These are phyloP conservation scores for Heliconius ismenius DNA, from an alignment of 2,888 invertebrate species.

Conservation along the genomic window DNA sequence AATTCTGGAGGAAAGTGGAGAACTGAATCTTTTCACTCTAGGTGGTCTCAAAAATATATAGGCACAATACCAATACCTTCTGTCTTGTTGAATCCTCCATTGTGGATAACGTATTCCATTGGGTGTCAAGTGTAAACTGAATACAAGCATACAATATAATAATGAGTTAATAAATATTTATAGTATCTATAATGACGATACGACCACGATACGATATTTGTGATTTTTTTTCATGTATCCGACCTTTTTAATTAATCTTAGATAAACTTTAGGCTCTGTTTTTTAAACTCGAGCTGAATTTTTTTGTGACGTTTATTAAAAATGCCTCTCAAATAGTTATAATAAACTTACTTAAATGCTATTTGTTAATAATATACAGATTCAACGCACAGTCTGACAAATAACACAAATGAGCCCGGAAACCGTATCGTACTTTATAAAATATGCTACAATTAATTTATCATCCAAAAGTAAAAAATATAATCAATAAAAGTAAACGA, in stretches of 20 bases:
- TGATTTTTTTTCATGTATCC: too few species aligned
- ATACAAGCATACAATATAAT: slow-evolving; percentile 9
- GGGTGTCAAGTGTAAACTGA: slow-evolving; percentile 5
- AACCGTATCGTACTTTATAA: slow-evolving; percentile 2
- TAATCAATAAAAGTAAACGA: background rate
- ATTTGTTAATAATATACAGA: background rate
- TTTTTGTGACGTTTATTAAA: too few species aligned
- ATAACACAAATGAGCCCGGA: background rate
- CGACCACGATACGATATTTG: slow-evolving; percentile 1
- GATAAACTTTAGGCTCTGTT: too few species aligned
- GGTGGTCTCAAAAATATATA: background rate
- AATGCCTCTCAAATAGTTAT: too few species aligned
- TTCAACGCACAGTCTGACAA: background rate
- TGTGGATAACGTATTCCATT: slow-evolving; percentile 3
- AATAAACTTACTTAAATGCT: too few species aligned
- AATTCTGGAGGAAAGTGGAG: too few species aligned
- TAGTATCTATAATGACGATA: background rate
- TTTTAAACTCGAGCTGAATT: too few species aligned
- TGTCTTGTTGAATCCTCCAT: slow-evolving; percentile 17
- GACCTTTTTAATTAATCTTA: too few species aligned
- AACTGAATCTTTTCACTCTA: too few species aligned
- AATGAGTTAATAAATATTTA: background rate
- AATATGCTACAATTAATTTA: background rate
- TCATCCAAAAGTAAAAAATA: slow-evolving; percentile 2
- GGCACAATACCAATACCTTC: background rate